A percentile compares a stretch with the other conserved stretches of the same genome.
phyloP scores from a whole-genome alignment of 2,113 vertebrate genomes.

The Oryzias melastigma region DNA sequence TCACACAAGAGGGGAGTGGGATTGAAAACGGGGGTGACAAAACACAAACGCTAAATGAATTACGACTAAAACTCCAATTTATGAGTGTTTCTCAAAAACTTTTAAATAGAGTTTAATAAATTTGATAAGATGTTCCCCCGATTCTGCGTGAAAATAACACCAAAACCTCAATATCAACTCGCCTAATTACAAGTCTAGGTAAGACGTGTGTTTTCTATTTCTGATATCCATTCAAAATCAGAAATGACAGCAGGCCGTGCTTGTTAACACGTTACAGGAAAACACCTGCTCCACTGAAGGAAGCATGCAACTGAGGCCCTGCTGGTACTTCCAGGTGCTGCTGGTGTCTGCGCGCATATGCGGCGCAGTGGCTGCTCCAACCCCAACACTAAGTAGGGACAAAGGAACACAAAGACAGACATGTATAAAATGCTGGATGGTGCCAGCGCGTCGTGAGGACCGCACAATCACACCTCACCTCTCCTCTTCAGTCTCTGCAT shows the following conservation, averaged over 20 bases:
- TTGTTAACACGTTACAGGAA: constrained; percentile 73
- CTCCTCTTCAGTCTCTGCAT: constrained; percentile 47
- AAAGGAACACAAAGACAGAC: constrained; percentile 30
- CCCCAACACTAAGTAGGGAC: constrained; percentile 33
- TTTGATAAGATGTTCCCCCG: too few relatives aligned
- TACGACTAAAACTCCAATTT: too few relatives aligned
- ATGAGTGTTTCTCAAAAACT: too few relatives aligned
- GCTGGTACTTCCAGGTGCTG: constrained; percentile 63
- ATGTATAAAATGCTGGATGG: constrained; percentile 38
- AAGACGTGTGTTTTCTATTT: constrained; percentile 58
- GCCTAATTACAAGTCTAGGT: constrained; percentile 44
- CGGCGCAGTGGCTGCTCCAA: constrained; percentile 33
- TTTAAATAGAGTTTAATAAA: too few relatives aligned
- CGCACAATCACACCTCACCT: constrained; percentile 64
- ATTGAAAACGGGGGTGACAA: too few relatives aligned
- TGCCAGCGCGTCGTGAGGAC: constrained; percentile 55
- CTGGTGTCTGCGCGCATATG: constrained; percentile 21
- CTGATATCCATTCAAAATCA: constrained; percentile 70
- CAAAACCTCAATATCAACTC: constrained; percentile 22
- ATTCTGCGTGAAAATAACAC: too few relatives aligned
- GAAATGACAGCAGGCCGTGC: constrained; percentile 74
- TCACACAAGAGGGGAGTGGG: constrained; percentile 4
- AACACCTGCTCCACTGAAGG: constrained; percentile 74
- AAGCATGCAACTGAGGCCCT: constrained; percentile 56
- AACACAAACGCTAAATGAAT: too few relatives aligned